A percentile compares a stretch with the other conserved stretches of the same genome.
phyloP scores from a whole-genome alignment of 2,888 invertebrate species.

The Ectropis crepuscularia region DNA sequence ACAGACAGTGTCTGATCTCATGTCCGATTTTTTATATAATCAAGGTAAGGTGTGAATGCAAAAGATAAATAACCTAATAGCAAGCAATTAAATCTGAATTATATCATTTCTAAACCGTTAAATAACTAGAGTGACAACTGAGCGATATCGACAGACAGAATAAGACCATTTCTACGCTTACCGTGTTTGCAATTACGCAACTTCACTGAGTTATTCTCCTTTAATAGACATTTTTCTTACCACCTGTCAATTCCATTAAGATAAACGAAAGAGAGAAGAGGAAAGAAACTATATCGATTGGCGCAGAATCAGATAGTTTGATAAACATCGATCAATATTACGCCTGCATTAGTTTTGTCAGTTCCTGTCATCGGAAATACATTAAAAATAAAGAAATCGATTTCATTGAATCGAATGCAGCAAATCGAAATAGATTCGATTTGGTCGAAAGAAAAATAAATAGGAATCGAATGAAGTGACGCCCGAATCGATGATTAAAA shows the following conservation, averaged over 20 bases:
- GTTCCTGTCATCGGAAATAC: conserved; percentile 38
- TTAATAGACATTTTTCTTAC: neutral
- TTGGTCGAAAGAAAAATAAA: conserved; percentile 34
- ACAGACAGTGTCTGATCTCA: too few species aligned
- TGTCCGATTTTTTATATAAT: neutral
- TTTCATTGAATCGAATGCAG: conserved; percentile 36
- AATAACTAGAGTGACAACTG: conserved; percentile 39
- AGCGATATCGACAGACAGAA: conserved; percentile 31
- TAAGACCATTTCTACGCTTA: conserved; percentile 25
- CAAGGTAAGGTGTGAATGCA: neutral
- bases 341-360: conserved; percentile 43
- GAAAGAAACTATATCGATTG: conserved; percentile 2
- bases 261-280: neutral
- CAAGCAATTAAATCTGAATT: neutral
- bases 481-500: conserved; percentile 22
- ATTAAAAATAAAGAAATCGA: conserved; percentile 39
- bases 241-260: neutral
- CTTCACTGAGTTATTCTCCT: neutral
- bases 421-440: conserved; percentile 38
- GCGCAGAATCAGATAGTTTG: conserved; percentile 2
- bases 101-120: conserved; percentile 29
- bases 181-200: conserved; percentile 43
- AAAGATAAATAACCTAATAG: conserved; percentile 5
- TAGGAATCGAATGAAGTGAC: conserved; percentile 32
- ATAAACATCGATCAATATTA: conserved; percentile 47